These are phyloP conservation scores for Chitala chitala DNA, from an alignment of 2,113 vertebrate species.

Conservation along the genomic window DNA sequence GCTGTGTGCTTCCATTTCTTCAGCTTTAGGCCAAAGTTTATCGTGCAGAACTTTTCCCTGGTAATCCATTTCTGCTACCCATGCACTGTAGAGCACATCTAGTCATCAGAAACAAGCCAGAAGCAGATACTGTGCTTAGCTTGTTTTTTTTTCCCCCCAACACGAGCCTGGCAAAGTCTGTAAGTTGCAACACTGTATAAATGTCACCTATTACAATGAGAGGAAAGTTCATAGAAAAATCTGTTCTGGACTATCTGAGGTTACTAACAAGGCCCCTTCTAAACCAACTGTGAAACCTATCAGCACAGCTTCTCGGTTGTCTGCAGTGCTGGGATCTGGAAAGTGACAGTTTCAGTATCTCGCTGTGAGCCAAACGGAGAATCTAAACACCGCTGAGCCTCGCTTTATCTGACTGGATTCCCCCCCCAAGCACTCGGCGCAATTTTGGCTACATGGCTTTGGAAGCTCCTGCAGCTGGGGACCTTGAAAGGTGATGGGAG, in stretches of 20 bases:
- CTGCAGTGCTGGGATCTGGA: background rate
- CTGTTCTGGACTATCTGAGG: background rate
- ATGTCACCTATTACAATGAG: background rate
- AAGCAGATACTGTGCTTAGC: too few relatives aligned
- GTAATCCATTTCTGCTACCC: too few relatives aligned
- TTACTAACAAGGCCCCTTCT: background rate
- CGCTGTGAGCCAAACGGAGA: background rate
- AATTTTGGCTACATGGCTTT: background rate
- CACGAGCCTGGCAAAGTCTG: too few relatives aligned
- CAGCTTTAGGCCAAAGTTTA: background rate
- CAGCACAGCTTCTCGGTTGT: background rate
- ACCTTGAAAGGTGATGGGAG: conserved; percentile 43
- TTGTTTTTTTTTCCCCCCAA: too few relatives aligned
- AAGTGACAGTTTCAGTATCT: background rate
- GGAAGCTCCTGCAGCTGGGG: background rate
- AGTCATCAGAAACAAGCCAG: too few relatives aligned
- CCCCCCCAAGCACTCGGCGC: background rate
- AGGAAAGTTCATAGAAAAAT: background rate
- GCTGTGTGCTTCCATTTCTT: background rate
- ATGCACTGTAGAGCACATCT: too few relatives aligned
- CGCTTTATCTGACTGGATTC: background rate
- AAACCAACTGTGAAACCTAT: background rate
- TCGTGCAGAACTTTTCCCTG: too few relatives aligned
- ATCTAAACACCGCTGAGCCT: conserved; percentile 2
- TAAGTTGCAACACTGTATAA: too few relatives aligned